These are phyloP conservation scores for Erinaceus europaeus DNA, from an alignment of 2,113 vertebrate species.

Conservation along the genomic window DNA sequence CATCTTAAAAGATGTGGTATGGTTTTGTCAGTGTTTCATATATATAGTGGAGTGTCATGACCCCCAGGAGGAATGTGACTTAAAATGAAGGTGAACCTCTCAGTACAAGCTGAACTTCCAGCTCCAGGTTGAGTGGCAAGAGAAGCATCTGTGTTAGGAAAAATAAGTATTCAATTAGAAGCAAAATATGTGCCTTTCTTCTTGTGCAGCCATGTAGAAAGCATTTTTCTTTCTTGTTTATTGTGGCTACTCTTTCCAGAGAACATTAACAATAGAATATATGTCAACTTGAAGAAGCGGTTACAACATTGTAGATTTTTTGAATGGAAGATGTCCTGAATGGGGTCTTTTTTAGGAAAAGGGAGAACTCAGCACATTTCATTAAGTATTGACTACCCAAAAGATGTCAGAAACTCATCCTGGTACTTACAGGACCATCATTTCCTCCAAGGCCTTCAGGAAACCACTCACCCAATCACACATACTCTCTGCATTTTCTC, in stretches of 20 bases:
- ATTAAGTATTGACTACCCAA: neutral
- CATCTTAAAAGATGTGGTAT: neutral
- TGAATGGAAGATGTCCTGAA: neutral
- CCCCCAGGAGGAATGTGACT: too few relatives aligned
- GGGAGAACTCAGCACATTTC: neutral
- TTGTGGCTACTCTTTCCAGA: neutral
- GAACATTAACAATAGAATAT: neutral
- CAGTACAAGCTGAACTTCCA: too few relatives aligned
- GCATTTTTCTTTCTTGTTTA: neutral
- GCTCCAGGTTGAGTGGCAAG: neutral
- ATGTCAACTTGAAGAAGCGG: neutral
- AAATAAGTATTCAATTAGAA: neutral
- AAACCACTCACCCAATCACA: neutral
- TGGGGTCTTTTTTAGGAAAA: slow-evolving; percentile 26
- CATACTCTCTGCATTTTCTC: neutral
- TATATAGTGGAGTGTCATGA: too few relatives aligned
- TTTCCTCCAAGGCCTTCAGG: neutral
- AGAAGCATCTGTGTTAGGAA: neutral
- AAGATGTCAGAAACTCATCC: neutral
- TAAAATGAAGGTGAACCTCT: neutral
- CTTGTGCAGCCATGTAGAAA: neutral
- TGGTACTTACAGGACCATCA: neutral
- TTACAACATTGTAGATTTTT: neutral
- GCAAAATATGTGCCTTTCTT: neutral
- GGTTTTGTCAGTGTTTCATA: too few relatives aligned